Evolutionary conservation across 1,140 invertebrate species (phyloP), one percentile per base, ranked within the genome.

Genomic region (Trissolcus basalis): DNA sequence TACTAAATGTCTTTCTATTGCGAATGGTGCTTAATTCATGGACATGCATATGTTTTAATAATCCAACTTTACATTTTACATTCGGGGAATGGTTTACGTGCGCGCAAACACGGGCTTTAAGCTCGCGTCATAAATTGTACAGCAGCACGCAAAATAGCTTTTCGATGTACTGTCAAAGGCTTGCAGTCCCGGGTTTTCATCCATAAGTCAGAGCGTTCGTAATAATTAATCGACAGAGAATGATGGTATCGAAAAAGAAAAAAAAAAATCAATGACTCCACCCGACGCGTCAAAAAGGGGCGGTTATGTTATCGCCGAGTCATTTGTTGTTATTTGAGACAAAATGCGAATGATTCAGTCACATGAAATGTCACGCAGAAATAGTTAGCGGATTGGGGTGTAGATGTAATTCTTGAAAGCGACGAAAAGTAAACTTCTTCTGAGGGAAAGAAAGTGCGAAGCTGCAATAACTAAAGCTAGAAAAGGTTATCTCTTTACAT

Each of bases 71-170:
- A 6, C 19, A 27, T 27, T 1, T 27, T 27, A 27, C 19, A 27
- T 6, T 27, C 6, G 19, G 19, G 19, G 19, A 6, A 27, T 27
- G 6, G 19, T 27, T 27, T 27, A 27, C 19, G 19, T 27, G 19
- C 19, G 19, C 19, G 19, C 19, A 27, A 27, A 27, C 19, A 6
- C 6, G 19, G 54, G 54, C 49, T 63, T 58, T 59, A 65, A 76
- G 60, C 73, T 64, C 5, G 8, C 15, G 51, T 55, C 70, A 60
- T 72, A 77, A 82, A 84, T 80, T 73, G 72, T 77, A 63, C 53
- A 68, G 63, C 71, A 78, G 68, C n/a, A n/a, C n/a, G 80, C 77
- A 83, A 85, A 85, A 85, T 85, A 81, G 83, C 75, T 84, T 85
- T 85, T 81, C 83, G 76, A 84, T 85, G 84, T 85, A 83, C 71